Base-by-base conservation (phyloP, 1,140 invertebrate species). In the Drosophila fuyamai region DNA sequence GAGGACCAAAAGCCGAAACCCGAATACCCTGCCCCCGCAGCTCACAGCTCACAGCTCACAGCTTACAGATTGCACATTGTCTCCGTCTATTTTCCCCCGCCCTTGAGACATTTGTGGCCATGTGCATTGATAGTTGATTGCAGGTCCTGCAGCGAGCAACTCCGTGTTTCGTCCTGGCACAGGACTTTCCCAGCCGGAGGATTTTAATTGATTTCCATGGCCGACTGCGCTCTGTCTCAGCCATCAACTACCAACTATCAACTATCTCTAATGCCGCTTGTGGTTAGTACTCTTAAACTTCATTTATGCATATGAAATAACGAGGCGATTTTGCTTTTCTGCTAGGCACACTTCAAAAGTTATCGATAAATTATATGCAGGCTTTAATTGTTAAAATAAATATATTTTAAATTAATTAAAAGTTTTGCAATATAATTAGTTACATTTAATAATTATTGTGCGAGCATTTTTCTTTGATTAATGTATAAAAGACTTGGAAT, bases 141-240 rank as follows among this genome's bases (percentile, higher is more conserved):
- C 83, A 79, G 75, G 53, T 56, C 59, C 58, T 53, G 27, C 47
- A 32, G 47, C 47, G 47, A n/a, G 27, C 46, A 27, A 48, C 47
- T 48, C 13, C 59, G 43, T 46, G 9, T 14, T n/a, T 27, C 8
- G 36, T 66, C 36, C 18, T 44, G 36, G 29, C n/a, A n/a, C 48
- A 35, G 48, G 48, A 51, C 73, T 71, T 67, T 77, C 63, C 81
- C 68, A 77, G 84, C 71, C 78, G 51, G 43, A 72, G 62, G 74
- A 91, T 91, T 91, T 91, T 91, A 91, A 91, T 91, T 91, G 90
- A 91, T 91, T 91, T 91, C 73, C 81, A 82, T 91, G 90, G 84
- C 58, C 77, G 76, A 91, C 74, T 91, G 89, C 81, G 74, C 75
- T 83, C 66, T 90, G 71, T 90, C 79, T 80, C 71, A 74, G 79